Percentiles rank a stretch among this genome's conserved stretches.
These are phyloP conservation scores for Dioctria rufipes DNA, from an alignment of 2,888 invertebrate species.

Conservation along the genomic window DNA sequence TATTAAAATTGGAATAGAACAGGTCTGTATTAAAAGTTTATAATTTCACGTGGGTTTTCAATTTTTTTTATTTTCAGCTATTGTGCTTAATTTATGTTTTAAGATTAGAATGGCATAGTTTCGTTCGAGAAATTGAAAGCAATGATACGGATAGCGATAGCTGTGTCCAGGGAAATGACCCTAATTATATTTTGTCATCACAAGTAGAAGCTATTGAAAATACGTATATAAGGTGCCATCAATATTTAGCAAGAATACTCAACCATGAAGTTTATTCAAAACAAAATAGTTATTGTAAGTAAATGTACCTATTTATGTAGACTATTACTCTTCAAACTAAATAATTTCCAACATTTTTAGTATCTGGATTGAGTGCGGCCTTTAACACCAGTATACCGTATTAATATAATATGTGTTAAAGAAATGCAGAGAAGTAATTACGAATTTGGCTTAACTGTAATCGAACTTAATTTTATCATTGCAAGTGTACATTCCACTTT, in stretches of 20 bases:
- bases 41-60: too few species aligned
- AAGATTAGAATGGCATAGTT: constrained; percentile 67
- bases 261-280: constrained; percentile 66
- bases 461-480: too few species aligned
- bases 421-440: too few species aligned
- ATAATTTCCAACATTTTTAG: constrained; percentile 61
- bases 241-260: constrained; percentile 66
- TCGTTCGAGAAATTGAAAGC: constrained; percentile 63
- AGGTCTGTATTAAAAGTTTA: constrained; percentile 59
- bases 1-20: constrained; percentile 64
- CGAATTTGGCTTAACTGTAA: too few species aligned
- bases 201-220: constrained; percentile 68
- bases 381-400: constrained; percentile 67
- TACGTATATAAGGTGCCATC: constrained; percentile 69
- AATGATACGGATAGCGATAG: background rate
- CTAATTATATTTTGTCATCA: constrained; percentile 48
- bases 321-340: too few species aligned
- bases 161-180: background rate
- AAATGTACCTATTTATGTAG: constrained; percentile 1
- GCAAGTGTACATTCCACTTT: too few species aligned
- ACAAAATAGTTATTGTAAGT: constrained; percentile 65
- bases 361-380: constrained; percentile 66
- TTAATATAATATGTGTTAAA: too few species aligned
- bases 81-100: constrained; percentile 67
- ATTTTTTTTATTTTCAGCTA: constrained; percentile 63